Evolutionary conservation across 2,797 vertebrate species (phyloP).

Genomic region (Enteromius paludinosus): DNA sequence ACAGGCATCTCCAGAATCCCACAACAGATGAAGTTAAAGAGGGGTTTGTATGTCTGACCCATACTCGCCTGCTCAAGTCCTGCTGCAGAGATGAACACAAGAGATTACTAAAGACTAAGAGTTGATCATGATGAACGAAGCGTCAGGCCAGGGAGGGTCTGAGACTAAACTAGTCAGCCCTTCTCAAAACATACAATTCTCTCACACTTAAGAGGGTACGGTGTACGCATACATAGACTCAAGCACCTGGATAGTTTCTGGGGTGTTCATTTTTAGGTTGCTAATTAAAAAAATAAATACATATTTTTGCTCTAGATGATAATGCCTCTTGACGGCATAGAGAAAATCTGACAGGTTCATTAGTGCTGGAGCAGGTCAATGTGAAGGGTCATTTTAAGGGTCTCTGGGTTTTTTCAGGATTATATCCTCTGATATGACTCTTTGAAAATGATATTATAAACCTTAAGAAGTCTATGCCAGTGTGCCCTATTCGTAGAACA

Average conservation of each 20-base stretch:
- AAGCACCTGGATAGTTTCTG: background rate
- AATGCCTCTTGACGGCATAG: background rate
- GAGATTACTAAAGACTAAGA: slow-evolving; percentile 78
- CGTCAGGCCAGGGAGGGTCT: slow-evolving; percentile 65
- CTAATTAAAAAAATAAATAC: background rate
- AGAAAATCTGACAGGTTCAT: background rate
- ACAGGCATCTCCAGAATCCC: slow-evolving; percentile 13
- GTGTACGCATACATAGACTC: background rate
- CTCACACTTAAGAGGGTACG: slow-evolving; percentile 60
- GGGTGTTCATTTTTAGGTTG: slow-evolving; percentile 5
- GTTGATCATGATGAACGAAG: slow-evolving; percentile 77
- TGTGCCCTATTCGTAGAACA: background rate
- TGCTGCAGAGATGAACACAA: slow-evolving; percentile 71
- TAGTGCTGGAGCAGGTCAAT: slow-evolving; percentile 1
- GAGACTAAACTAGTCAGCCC: slow-evolving; percentile 72
- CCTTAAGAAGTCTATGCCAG: background rate
- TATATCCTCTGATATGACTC: slow-evolving; percentile 1
- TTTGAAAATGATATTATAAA: slow-evolving; percentile 22
- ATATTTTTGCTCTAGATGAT: background rate
- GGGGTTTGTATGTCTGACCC: slow-evolving; percentile 68
- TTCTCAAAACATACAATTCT: slow-evolving; percentile 76
- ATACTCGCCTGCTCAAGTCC: slow-evolving; percentile 48
- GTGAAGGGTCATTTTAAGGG: slow-evolving; percentile 27
- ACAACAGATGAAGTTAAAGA: slow-evolving; percentile 61
- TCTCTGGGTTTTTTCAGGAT: slow-evolving; percentile 16